Evolutionary conservation across 2,113 vertebrate genomes (phyloP), one percentile per base, ranked within the genome.

Genomic region (Rousettus leschenaultii): DNA sequence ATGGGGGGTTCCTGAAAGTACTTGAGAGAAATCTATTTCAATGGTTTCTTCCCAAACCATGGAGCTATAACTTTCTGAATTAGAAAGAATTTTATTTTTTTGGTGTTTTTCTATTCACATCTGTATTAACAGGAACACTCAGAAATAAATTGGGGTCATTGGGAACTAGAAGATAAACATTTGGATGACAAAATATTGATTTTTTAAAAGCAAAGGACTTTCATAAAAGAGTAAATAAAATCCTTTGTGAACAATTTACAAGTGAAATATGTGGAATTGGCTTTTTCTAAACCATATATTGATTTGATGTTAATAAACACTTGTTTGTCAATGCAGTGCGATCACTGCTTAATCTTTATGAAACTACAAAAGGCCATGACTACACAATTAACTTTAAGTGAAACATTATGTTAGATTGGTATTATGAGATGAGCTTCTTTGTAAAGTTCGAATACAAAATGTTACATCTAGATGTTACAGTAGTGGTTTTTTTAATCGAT

Each of bases 181-280:
- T 97, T 94, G 95, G 88, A 98, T 98, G 96, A 97, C 91, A 97
- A 84, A 97, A 16, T 85, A 98, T 98, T 98, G 97, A 98, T 98
- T 95, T 93, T 98, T 98, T 96, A 96, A 97, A 97, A 97, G 82
- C 48, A 93, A 86, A 97, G 26, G 53, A 70, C 55, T 97, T 98
- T 98, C 74, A 97, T 97, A 57, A 97, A 98, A 97, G 88, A 95
- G 45, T 79, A 96, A 97, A 95, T 86, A 94, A 97, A 98, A 86
- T 86, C 43, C 71, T 96, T 93, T 89, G 79, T 93, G 95, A 96
- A 96, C 90, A 96, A 96, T 98, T 98, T 98, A 93, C 75, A 97
- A 96, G 94, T 89, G 33, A 98, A 98, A 95, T 96, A 95, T 57
- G 28, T 97, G 97, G 97, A 98, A 97, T 57, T 95, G 92, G 53